Evolutionary conservation across 37 sponge, comb jelly and placozoan species (phyloP), one percentile per base, ranked within the genome.

Genomic region (Tethya wilhelma): DNA sequence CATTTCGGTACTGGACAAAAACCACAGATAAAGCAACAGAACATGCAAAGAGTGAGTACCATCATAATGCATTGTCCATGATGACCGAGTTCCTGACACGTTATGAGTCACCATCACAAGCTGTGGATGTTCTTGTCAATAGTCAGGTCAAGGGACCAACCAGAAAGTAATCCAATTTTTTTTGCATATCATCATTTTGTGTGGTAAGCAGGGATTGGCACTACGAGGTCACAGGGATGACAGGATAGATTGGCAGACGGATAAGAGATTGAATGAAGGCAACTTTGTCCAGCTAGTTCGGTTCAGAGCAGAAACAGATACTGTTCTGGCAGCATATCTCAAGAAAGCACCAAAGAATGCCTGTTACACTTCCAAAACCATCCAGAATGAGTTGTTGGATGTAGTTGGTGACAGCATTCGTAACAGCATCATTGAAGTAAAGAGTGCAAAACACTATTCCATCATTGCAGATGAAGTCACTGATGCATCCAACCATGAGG

Each of bases 201-300:
- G 84, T 71, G 90, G 90, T 22, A 89, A 83, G 80, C 84, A 89
- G 46, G 90, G 89, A n/a, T 68, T 89, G 34, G 49, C 85, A 63
- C 38, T 89, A 32, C 85, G 85, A 36, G 85, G 90, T 33, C 90
- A 89, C 40, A 45, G 90, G 31, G 90, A 89, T 77, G 80, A 89
- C 59, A 36, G 69, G 1, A 64, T 85, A 36, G 49, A 74, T 56
- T 82, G 53, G 53, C 55, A 75, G 67, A 39, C 6, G 53, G 65
- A 20, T 44, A 30, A 42, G 71, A 63, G 32, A 77, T 20, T 57
- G 40, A 89, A 89, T 71, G 60, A 79, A 34, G 90, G 85, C 32
- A 85, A 89, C 30, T 89, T 89, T 45, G 36, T 89, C 41, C 71
- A 85, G 58, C 42, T 89, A 38, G 80, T 89, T 44, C 73, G 80